Conservation (phyloP, 2,113 vertebrate species). For the Lamprologus sp. region DNA sequence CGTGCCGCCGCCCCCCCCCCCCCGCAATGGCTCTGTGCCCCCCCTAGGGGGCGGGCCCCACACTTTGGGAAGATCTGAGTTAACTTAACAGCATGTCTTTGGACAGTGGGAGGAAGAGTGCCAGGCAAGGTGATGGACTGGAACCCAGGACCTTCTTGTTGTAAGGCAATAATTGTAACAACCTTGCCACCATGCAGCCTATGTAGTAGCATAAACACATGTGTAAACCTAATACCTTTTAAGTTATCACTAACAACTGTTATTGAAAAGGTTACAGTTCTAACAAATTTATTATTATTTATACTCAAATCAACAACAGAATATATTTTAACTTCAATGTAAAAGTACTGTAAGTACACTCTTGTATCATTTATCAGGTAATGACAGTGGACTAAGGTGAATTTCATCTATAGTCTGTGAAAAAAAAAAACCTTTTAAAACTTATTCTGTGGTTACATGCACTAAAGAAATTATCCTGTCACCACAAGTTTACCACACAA, state of each 20-base stretch:
- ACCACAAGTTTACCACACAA: neutral
- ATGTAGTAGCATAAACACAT: neutral
- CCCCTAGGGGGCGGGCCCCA: no score
- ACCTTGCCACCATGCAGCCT: neutral
- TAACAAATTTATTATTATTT: neutral
- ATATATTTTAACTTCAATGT: neutral
- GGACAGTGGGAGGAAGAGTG: no score
- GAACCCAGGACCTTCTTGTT: no score
- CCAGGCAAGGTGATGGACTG: no score
- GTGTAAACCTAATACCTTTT: neutral
- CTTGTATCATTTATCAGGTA: neutral
- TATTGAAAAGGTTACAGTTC: neutral
- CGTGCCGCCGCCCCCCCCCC: no score
- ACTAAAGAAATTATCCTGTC: neutral
- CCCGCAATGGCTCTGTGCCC: no score
- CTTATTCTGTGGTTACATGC: neutral
- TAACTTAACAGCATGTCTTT: no score
- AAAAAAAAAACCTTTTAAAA: neutral
- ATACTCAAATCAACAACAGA: neutral
- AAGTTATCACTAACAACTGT: neutral
- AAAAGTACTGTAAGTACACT: neutral
- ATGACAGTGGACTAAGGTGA: neutral
- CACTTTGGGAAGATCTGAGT: no score
- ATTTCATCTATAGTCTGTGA: fast-evolving
- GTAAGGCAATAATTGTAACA: fast-evolving